Conservation (phyloP, 2,888 invertebrate genomes). For the Agapetus fuscipes region DNA sequence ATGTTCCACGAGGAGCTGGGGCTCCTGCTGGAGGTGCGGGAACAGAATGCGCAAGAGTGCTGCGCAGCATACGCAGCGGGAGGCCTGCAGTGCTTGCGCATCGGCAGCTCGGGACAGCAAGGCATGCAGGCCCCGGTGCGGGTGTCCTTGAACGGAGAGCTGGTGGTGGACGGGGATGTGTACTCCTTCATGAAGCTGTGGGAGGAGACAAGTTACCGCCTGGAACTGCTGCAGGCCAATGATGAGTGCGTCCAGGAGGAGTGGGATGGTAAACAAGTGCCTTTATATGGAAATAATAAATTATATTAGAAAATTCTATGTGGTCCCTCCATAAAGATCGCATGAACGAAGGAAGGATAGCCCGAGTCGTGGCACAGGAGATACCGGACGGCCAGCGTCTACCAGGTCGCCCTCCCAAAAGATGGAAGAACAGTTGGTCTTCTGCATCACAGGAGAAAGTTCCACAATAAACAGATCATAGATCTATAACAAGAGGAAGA, state of each 20-base stretch:
- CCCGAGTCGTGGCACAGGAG: too few species aligned
- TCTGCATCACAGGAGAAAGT: too few species aligned
- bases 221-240: slow-evolving; percentile 81
- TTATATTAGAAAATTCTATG: too few species aligned
- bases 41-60: slow-evolving; percentile 46
- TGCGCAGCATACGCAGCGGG: slow-evolving; percentile 49
- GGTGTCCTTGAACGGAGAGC: slow-evolving; percentile 49
- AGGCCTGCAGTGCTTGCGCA: slow-evolving; percentile 52
- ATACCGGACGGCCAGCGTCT: too few species aligned
- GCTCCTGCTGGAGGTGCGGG: slow-evolving; percentile 67
- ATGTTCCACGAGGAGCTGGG: slow-evolving; percentile 82
- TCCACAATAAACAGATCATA: too few species aligned
- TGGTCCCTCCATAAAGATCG: too few species aligned
- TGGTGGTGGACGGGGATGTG: slow-evolving; percentile 54
- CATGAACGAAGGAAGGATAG: too few species aligned
- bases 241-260: slow-evolving; percentile 71
- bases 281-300: too few species aligned
- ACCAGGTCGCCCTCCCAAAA: too few species aligned
- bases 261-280: slow-evolving; percentile 52
- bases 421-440: too few species aligned
- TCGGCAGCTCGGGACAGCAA: slow-evolving; percentile 57
- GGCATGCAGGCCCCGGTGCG: slow-evolving; percentile 55
- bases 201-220: slow-evolving; percentile 91
- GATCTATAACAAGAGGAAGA: too few species aligned
- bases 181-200: slow-evolving; percentile 69